Base-by-base conservation (phyloP, 2,113 vertebrate genomes). In the Hiodon tergisus region DNA sequence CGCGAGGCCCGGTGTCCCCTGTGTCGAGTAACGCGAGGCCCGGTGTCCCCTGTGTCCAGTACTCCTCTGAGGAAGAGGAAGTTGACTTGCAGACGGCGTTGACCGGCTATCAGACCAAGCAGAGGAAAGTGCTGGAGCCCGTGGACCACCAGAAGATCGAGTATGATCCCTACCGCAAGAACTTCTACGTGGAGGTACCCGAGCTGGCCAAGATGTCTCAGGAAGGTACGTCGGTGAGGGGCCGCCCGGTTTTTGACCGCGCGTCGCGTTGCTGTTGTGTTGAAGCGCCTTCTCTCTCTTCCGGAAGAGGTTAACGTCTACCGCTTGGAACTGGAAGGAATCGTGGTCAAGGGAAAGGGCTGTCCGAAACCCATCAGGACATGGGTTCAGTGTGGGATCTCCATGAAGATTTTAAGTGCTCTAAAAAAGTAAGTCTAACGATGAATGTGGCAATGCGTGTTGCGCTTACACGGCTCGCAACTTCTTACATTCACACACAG, bases 381-480 rank as follows among this genome's bases (percentile, higher is more conserved):
- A 63, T 99, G 97, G 97, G 97, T 98, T 59, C 97, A 99, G 83
- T 99, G 97, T 86, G 97, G 97, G 11, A 98, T 96, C 73, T 98
- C 97, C 13, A 99, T 98, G 97, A 99, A 98, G 89, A 98, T 99
- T 82, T 87, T 99, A 83, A 93, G 87, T 62, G 91, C 96, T 2
- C 87, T 99, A 55, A 98, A 98, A 86, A 98, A 93, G 97, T 98
- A 86, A 95, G 95, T 82, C n/a, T 51, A 6, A 4, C 60, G 48
- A 0, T 69, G 6, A 10, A 4, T 53, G 3, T 3, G 46, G 16
- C 11, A 5, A 53, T 58, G 5, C 10, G 50, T 13, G 55, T 4
- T 59, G 54, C 7, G 11, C 66, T n/a, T 50, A n/a, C 17, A 31
- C 31, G 31, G 31, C 31, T 31, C 11, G 6, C 6, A 57, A 57